phyloP scores from a whole-genome alignment of 92 coral and sea anemone species.

The Bergia puertoricense region DNA sequence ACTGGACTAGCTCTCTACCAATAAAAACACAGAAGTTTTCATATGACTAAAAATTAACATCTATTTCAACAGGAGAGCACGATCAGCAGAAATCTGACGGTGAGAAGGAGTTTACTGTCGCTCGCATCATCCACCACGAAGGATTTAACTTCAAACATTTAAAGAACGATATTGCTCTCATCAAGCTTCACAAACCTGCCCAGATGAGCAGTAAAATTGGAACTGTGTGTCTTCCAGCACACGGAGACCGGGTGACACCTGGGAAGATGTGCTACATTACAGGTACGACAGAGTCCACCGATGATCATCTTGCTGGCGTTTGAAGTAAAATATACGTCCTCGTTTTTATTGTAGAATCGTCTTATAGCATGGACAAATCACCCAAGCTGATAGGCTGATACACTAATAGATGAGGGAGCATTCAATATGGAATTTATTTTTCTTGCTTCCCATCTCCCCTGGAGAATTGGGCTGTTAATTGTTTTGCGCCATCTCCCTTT shows the following conservation, averaged over 20 bases:
- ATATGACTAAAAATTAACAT: background rate
- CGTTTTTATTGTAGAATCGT: background rate
- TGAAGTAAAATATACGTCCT: background rate
- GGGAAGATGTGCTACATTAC: conserved; percentile 38
- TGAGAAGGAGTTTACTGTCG: conserved; percentile 32
- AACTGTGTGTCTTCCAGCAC: conserved; percentile 35
- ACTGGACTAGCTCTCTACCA: background rate
- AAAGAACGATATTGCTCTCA: conserved; percentile 34
- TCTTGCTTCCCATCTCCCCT: too few relatives aligned
- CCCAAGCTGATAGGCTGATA: too few relatives aligned
- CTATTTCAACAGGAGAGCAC: conserved; percentile 19
- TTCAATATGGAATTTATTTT: too few relatives aligned
- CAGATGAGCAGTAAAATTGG: conserved; percentile 5
- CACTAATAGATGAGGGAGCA: too few relatives aligned
- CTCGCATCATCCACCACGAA: conserved; percentile 31
- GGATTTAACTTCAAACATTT: conserved; percentile 31
- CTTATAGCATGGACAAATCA: too few relatives aligned
- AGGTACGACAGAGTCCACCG: background rate
- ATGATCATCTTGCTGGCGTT: background rate
- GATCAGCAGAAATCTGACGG: conserved; percentile 33
- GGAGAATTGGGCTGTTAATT: too few relatives aligned
- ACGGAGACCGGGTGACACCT: conserved; percentile 26
- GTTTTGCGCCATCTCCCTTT: too few relatives aligned
- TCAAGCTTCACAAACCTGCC: conserved; percentile 30
- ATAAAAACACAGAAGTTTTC: background rate